Evolutionary conservation across 2,888 invertebrate genomes (phyloP).

Genomic region (Drosophila lacicola): DNA sequence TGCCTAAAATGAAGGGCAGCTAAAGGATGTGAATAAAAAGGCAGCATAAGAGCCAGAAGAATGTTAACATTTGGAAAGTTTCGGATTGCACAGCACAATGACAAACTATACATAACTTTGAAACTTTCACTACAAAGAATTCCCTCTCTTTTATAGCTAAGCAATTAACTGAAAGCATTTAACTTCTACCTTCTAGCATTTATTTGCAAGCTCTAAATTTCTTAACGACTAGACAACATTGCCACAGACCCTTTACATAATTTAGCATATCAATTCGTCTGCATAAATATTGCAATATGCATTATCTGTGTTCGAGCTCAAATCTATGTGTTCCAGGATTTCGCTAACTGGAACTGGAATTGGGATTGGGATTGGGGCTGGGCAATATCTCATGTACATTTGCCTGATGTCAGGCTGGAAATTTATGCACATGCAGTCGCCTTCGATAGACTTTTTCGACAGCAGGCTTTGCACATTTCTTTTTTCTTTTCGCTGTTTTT

Average conservation of each 20-base stretch:
- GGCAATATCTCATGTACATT: conserved; percentile 72
- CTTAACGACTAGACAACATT: conserved; percentile 17
- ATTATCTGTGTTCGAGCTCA: conserved; percentile 27
- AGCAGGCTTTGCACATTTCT: conserved; percentile 39
- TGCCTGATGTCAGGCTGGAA: conserved; percentile 61
- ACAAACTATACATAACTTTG: no score
- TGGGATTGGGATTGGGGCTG: conserved; percentile 14
- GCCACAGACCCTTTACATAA: conserved; percentile 35
- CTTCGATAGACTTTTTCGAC: conserved; percentile 55
- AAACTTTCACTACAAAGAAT: no score
- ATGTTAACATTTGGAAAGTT: no score
- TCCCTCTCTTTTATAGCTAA: no score
- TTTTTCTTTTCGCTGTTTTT: conserved; percentile 38
- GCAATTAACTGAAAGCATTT: neutral
- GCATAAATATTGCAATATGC: conserved; percentile 42
- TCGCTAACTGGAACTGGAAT: conserved; percentile 1
- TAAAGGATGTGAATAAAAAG: no score
- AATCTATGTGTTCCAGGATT: conserved; percentile 1
- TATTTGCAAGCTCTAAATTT: neutral
- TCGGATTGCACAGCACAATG: no score
- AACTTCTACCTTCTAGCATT: neutral
- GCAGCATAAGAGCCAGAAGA: no score
- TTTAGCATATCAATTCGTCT: conserved; percentile 36
- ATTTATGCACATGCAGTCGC: conserved; percentile 72
- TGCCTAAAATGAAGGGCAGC: neutral